Evolutionary conservation across 2,888 invertebrate genomes (phyloP).

Genomic region (Eudasyphora cyanicolor): DNA sequence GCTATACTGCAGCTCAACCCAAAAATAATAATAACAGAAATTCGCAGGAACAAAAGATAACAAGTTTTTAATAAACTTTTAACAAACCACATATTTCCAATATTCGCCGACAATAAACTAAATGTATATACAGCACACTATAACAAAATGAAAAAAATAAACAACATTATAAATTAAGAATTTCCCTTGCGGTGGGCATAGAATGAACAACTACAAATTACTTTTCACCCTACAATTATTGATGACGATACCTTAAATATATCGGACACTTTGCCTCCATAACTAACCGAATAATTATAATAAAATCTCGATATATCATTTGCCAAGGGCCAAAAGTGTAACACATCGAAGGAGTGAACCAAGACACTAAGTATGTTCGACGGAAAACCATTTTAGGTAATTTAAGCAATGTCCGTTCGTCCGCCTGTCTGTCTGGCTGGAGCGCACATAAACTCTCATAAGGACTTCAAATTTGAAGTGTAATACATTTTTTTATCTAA

Average conservation of each 20-base stretch:
- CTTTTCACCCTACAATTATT: not conserved
- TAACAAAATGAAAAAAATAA: no score
- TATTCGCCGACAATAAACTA: not conserved
- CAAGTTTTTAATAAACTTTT: not conserved
- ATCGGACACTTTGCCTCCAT: no score
- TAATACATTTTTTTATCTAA: no score
- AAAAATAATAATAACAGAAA: not conserved
- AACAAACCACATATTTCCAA: not conserved
- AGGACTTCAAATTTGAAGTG: no score
- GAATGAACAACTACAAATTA: not conserved
- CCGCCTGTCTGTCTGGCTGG: no score
- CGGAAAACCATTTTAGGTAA: no score
- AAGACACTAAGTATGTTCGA: not conserved
- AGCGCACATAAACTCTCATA: no score
- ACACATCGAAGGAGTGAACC: not conserved
- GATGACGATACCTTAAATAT: no score
- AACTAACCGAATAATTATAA: no score
- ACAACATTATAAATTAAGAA: constrained; percentile 58
- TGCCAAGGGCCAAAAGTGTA: no score
- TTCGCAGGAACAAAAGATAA: not conserved
- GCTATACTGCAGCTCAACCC: not conserved
- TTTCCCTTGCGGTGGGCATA: constrained; percentile 59
- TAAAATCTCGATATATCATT: no score
- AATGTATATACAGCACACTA: not conserved
- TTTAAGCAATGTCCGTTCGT: no score